Conservation (phyloP, 2,888 invertebrate genomes). For the Cabera pusaria region DNA sequence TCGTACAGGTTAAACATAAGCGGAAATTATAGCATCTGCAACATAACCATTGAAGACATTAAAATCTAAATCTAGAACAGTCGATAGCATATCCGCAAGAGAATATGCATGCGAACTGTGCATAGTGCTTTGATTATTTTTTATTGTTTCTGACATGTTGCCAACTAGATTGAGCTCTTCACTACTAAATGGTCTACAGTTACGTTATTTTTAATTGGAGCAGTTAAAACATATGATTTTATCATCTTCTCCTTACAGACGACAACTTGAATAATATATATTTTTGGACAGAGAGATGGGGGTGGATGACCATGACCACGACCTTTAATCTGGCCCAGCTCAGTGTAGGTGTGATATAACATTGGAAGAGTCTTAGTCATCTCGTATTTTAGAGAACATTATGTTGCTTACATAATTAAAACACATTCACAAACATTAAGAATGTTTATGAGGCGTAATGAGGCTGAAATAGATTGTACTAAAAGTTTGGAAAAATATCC, state of each 20-base stretch:
- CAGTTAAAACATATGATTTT: too few species aligned
- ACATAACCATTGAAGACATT: constrained; percentile 2
- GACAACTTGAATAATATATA: too few species aligned
- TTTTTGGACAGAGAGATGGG: constrained; percentile 4
- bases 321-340: constrained; percentile 10
- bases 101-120: constrained; percentile 30
- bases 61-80: constrained; percentile 28
- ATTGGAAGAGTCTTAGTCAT: constrained; percentile 11
- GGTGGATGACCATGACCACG: constrained; percentile 18
- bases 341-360: constrained; percentile 14
- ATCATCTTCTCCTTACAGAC: too few species aligned
- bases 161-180: constrained; percentile 22
- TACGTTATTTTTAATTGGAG: too few species aligned
- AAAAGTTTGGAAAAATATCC: constrained; percentile 25
- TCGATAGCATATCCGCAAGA: constrained; percentile 24
- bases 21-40: too few species aligned
- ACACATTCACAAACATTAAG: constrained; percentile 10
- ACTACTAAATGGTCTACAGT: too few species aligned
- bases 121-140: constrained; percentile 20
- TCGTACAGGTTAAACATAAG: too few species aligned
- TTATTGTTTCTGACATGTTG: constrained; percentile 28
- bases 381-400: constrained; percentile 4
- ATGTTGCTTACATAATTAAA: constrained; percentile 4
- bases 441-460: constrained; percentile 10
- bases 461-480: constrained; percentile 8